phyloP scores from a whole-genome alignment of 2,113 vertebrate species.

The Nothobranchius kuhntae region DNA sequence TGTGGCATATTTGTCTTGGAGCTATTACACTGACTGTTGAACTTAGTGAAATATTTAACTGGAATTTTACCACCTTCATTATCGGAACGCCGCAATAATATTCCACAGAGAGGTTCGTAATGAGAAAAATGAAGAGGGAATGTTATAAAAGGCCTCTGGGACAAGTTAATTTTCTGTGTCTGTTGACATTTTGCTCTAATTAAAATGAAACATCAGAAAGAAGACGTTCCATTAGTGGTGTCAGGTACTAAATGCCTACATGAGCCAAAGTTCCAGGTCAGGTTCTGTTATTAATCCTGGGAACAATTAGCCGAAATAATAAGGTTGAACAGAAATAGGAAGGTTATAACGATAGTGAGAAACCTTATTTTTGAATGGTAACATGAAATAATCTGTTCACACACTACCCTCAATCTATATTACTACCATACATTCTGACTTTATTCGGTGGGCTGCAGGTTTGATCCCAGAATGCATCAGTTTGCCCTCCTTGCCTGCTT shows the following conservation, averaged over 20 bases:
- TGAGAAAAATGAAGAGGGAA: background rate
- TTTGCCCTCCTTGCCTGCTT: too few species aligned
- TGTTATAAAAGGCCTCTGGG: constrained; percentile 13
- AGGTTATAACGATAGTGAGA: too few species aligned
- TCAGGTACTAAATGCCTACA: background rate
- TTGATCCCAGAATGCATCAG: too few species aligned
- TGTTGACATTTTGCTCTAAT: constrained; percentile 31
- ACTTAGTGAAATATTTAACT: background rate
- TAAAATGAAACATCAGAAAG: constrained; percentile 12
- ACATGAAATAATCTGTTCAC: too few species aligned
- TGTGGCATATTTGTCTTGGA: constrained; percentile 1
- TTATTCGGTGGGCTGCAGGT: too few species aligned
- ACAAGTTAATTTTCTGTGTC: constrained; percentile 13
- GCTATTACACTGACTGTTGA: background rate
- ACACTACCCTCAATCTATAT: too few species aligned
- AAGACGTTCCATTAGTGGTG: background rate
- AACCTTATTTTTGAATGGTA: too few species aligned
- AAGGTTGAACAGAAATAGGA: background rate
- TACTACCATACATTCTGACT: too few species aligned
- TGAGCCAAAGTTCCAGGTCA: background rate
- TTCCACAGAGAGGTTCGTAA: constrained; percentile 2
- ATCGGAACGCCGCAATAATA: background rate
- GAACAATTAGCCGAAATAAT: constrained; percentile 6
- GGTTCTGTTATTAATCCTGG: background rate
- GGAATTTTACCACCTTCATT: constrained; percentile 13